Evolutionary conservation across 2,888 invertebrate species (phyloP).

Genomic region (Stenotaenia linearis): DNA sequence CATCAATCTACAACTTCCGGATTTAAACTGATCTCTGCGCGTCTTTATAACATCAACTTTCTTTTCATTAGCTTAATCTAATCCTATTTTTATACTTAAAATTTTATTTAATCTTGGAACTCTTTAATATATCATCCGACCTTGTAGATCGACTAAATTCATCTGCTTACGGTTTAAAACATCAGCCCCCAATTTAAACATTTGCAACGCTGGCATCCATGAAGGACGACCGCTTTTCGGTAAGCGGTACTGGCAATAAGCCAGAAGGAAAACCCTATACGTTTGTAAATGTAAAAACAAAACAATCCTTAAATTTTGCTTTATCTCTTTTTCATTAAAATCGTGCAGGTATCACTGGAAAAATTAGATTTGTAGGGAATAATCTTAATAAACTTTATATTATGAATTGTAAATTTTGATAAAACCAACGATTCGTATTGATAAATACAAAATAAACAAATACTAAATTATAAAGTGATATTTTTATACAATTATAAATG

Average conservation of each 20-base stretch:
- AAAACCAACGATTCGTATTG: too few relatives aligned
- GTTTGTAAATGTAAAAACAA: background rate
- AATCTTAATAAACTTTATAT: too few relatives aligned
- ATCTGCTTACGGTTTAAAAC: background rate
- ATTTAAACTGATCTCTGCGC: background rate
- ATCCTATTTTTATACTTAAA: background rate
- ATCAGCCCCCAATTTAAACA: background rate
- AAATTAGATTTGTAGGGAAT: too few relatives aligned
- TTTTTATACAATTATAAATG: too few relatives aligned
- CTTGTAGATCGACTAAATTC: background rate
- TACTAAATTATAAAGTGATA: too few relatives aligned
- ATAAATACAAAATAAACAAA: too few relatives aligned
- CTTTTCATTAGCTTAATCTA: background rate
- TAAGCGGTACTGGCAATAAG: constrained; percentile 1
- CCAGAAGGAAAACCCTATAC: background rate
- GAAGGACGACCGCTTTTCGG: constrained; percentile 12
- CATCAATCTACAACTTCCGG: background rate
- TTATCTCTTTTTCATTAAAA: background rate
- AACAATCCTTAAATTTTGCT: background rate
- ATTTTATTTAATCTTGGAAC: background rate
- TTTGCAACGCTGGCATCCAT: background rate
- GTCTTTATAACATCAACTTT: background rate
- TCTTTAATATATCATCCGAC: background rate
- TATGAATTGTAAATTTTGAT: too few relatives aligned
- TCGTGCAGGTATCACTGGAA: too few relatives aligned